Percentiles rank a stretch among this genome's conserved stretches.
phyloP scores from a whole-genome alignment of 2,888 invertebrate species.

The Gandaritis pyraliata region DNA sequence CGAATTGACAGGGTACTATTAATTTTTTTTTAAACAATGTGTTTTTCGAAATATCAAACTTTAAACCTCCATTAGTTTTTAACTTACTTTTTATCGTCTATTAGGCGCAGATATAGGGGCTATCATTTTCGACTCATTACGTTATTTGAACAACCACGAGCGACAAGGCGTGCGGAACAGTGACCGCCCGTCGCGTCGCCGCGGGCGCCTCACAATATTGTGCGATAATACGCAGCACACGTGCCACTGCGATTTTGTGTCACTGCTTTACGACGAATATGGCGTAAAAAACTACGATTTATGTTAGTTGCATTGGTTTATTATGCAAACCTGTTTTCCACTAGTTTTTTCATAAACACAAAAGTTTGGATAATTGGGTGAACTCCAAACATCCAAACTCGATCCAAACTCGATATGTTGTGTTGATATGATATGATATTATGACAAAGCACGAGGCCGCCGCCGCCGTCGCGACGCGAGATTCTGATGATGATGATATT shows the following conservation, averaged over 20 bases:
- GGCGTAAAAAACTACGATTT: conserved; percentile 21
- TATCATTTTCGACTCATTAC: conserved; percentile 41
- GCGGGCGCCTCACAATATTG: conserved; percentile 63
- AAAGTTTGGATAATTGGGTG: no score
- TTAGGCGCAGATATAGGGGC: conserved; percentile 39
- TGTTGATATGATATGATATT: no score
- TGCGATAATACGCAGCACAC: conserved; percentile 58
- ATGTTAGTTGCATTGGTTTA: conserved; percentile 8
- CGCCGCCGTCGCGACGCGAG: no score
- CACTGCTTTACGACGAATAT: conserved; percentile 47
- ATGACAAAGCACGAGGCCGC: no score
- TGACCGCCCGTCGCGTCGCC: conserved; percentile 57
- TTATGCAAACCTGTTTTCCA: not conserved
- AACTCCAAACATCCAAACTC: no score
- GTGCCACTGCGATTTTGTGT: conserved; percentile 56
- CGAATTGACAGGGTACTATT: no score
- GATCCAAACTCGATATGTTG: no score
- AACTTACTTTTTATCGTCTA: conserved; percentile 31
- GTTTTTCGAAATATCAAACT: no score
- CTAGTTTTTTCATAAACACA: no score
- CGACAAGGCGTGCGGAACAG: conserved; percentile 40
- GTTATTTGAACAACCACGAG: conserved; percentile 48
- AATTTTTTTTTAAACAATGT: no score
- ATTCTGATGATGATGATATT: no score
- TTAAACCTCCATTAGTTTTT: no score